Base-by-base conservation (phyloP, 2,113 vertebrate species). In the Prionailurus viverrinus region DNA sequence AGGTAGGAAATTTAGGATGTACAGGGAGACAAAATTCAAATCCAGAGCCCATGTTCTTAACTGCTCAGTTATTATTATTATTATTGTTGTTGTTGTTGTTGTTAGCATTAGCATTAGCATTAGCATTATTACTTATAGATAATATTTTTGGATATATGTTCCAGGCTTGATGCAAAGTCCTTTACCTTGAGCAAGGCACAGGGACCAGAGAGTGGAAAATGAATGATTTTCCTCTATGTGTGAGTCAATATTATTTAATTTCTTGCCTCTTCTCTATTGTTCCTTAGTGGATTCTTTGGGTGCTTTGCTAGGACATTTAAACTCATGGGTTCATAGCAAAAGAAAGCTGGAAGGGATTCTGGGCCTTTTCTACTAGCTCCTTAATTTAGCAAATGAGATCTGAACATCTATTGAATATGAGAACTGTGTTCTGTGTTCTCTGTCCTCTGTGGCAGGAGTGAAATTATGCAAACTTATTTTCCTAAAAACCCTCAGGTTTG, bases 401-500 rank as follows among this genome's bases (percentile, higher is more conserved):
- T 61, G 4, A 39, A 36, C n/a, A 41, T 45, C 12, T 25, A 4
- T 41, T 41, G 14, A 55, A 51, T 36, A 36, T 39, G 19, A 87
- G 55, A 76, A 4, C 55, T 48, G 4, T 71, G n/a, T 69, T 82
- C 55, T 53, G 4, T 71, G n/a, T 69, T 82, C 29, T 87, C 79
- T 66, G 23, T 74, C 23, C 15, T 93, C 18, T 39, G 9, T 85
- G 9, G n/a, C 14, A 82, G 33, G 31, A 92, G 31, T 33, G 36
- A 86, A 41, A 89, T 68, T 69, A 81, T 71, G 92, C 33, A 79
- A 53, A 87, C 29, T 90, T 23, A 87, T 65, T 95, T 73, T 92
- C 61, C 41, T 4, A 76, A 29, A 13, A 16, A 15, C 1, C 36
- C 5, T 71, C n/a, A 65, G 11, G 25, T 88, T 45, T 91, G 48